Evolutionary conservation across 2,888 invertebrate species (phyloP).

Genomic region (Thereva unica): DNA sequence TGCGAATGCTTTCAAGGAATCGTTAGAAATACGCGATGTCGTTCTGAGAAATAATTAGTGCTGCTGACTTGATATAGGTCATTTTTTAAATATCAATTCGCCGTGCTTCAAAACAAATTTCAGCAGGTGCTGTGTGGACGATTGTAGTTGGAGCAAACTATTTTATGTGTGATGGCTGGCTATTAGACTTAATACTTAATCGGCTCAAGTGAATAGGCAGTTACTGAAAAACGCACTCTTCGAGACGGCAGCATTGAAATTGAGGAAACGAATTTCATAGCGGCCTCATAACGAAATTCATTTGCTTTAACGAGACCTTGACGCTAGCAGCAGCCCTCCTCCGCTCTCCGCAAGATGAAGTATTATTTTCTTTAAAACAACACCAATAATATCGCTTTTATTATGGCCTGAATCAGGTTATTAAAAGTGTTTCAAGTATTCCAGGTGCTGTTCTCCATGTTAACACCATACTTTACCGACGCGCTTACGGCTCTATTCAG

Average conservation of each 20-base stretch:
- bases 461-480: conserved; percentile 12
- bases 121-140: too few species aligned
- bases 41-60: too few species aligned
- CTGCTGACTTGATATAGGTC: too few species aligned
- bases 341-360: conserved; percentile 6
- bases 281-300: conserved; percentile 33
- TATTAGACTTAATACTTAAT: neutral
- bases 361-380: conserved; percentile 26
- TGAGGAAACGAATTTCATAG: conserved; percentile 34
- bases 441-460: conserved; percentile 18
- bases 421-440: conserved; percentile 18
- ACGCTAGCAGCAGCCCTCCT: conserved; percentile 7
- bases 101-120: too few species aligned
- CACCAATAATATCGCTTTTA: conserved; percentile 15
- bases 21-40: too few species aligned
- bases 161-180: too few species aligned
- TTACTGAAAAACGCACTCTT: conserved; percentile 33
- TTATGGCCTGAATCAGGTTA: conserved; percentile 1
- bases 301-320: conserved; percentile 33
- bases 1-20: too few species aligned
- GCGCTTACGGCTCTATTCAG: neutral
- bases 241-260: conserved; percentile 28
- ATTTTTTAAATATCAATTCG: too few species aligned
- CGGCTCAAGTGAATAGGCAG: conserved; percentile 24
- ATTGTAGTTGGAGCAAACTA: too few species aligned